These are phyloP conservation scores for Poeciliopsis paucimaculata DNA, from an alignment of 2,797 vertebrate genomes.

Conservation along the genomic window DNA sequence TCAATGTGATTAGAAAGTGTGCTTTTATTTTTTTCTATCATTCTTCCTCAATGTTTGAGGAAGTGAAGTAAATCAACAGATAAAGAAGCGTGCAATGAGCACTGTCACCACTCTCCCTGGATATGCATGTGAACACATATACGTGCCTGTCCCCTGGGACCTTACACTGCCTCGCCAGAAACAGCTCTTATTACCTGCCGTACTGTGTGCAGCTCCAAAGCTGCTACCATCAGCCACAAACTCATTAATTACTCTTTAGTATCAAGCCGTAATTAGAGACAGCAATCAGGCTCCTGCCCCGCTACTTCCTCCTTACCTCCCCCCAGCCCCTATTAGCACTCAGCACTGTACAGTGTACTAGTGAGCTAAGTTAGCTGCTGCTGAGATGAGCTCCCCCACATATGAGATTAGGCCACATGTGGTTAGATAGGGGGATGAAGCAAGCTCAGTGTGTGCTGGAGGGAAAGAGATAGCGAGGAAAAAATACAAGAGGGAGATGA, in stretches of 20 bases:
- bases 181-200: conserved; percentile 74
- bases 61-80: conserved; percentile 9
- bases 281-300: conserved; percentile 74
- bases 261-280: conserved; percentile 84
- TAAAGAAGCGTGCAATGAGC: conserved; percentile 20
- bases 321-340: conserved; percentile 68
- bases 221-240: conserved; percentile 78
- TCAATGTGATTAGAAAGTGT: background rate
- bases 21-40: background rate
- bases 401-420: conserved; percentile 71
- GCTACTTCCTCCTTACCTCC: conserved; percentile 22
- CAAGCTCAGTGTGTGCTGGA: conserved; percentile 38
- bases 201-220: conserved; percentile 75
- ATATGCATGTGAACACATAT: conserved; percentile 27
- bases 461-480: conserved; percentile 43
- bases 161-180: conserved; percentile 61
- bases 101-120: conserved; percentile 33
- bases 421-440: conserved; percentile 42
- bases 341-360: conserved; percentile 48
- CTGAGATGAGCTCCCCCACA: conserved; percentile 63
- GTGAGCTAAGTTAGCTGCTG: conserved; percentile 59
- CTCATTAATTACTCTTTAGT: conserved; percentile 85
- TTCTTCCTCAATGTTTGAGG: conserved; percentile 7
- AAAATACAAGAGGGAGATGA: conserved; percentile 52
- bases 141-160: conserved; percentile 56